These are phyloP conservation scores for Athetis lepigone DNA, from an alignment of 2,888 invertebrate species.

Conservation along the genomic window DNA sequence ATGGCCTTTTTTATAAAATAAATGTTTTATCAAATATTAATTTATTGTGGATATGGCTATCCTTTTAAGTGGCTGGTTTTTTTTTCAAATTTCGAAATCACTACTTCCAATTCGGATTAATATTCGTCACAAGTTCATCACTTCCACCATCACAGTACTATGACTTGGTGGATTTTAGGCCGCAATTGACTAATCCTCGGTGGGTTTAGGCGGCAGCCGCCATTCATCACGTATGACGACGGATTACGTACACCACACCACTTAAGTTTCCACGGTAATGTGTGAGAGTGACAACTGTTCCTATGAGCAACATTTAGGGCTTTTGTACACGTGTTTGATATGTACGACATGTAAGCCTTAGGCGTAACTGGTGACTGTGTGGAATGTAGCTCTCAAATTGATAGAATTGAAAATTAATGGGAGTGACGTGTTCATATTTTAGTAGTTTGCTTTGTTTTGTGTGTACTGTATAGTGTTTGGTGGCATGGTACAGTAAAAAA, in stretches of 20 bases:
- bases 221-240: constrained; percentile 74
- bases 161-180: constrained; percentile 71
- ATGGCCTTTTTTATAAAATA: too few species aligned
- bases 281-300: constrained; percentile 46
- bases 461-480: background rate
- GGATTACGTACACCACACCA: constrained; percentile 64
- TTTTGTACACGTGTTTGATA: constrained; percentile 48
- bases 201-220: constrained; percentile 62
- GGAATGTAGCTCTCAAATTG: constrained; percentile 28
- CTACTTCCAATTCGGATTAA: background rate
- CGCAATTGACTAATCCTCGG: constrained; percentile 74
- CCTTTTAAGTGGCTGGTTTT: too few species aligned
- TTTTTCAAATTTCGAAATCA: too few species aligned
- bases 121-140: constrained; percentile 25
- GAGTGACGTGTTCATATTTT: constrained; percentile 14
- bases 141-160: constrained; percentile 57
- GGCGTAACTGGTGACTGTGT: constrained; percentile 41
- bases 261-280: constrained; percentile 57
- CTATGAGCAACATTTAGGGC: constrained; percentile 26
- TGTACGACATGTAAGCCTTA: constrained; percentile 26
- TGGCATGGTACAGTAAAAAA: too few species aligned
- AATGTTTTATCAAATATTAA: too few species aligned
- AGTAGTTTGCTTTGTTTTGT: constrained; percentile 12
- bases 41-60: too few species aligned
- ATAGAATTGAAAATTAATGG: constrained; percentile 37